Conservation (phyloP, 2,797 vertebrate genomes). For the Kryptolebias ocellatus region DNA sequence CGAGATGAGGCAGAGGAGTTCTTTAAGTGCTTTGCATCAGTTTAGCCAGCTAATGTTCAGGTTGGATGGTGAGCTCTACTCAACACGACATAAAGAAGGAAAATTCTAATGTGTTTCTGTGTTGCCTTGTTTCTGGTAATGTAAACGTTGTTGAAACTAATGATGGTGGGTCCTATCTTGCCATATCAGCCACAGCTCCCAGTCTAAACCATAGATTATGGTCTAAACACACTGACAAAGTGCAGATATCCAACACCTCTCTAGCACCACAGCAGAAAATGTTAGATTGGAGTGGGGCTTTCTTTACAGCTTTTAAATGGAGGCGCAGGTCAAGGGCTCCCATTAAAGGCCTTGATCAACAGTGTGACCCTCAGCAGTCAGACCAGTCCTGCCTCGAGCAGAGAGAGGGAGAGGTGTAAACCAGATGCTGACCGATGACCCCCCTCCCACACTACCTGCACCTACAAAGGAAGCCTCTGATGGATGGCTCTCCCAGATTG, state of each 20-base stretch:
- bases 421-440: slow-evolving; percentile 77
- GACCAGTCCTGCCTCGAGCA: slow-evolving; percentile 36
- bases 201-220: slow-evolving; percentile 60
- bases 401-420: slow-evolving; percentile 61
- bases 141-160: slow-evolving; percentile 74
- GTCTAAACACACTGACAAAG: slow-evolving; percentile 86
- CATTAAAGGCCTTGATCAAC: slow-evolving; percentile 81
- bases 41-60: slow-evolving; percentile 79
- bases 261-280: slow-evolving; percentile 84
- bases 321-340: slow-evolving; percentile 84
- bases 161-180: slow-evolving; percentile 79
- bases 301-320: slow-evolving; percentile 87
- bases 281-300: slow-evolving; percentile 85
- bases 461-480: slow-evolving; percentile 70
- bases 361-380: slow-evolving; percentile 57
- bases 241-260: slow-evolving; percentile 87
- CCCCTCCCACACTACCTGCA: slow-evolving; percentile 67
- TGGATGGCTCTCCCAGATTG: slow-evolving; percentile 64
- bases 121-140: slow-evolving; percentile 76
- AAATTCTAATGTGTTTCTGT: slow-evolving; percentile 76
- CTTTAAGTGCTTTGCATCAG: slow-evolving; percentile 81
- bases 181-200: slow-evolving; percentile 73
- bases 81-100: slow-evolving; percentile 78
- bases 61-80: slow-evolving; percentile 65
- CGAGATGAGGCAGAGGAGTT: slow-evolving; percentile 68